Percentiles rank a stretch among this genome's conserved stretches.
phyloP scores from a whole-genome alignment of 2,113 vertebrate genomes.

The Siniperca knerii region DNA sequence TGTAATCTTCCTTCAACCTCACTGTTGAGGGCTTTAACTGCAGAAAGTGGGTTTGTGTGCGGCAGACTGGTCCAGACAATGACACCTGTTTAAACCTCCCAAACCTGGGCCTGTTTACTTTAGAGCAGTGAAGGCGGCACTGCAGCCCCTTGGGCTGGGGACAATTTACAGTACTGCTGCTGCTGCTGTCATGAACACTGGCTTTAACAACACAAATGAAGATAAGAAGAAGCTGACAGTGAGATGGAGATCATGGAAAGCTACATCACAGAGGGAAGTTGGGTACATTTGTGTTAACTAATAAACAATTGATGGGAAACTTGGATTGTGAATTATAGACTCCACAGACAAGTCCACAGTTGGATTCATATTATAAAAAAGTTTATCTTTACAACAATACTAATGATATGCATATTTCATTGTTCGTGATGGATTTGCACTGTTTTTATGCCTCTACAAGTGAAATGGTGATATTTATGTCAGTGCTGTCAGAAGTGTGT shows the following conservation, averaged over 20 bases:
- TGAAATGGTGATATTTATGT: too few relatives aligned
- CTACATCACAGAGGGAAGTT: background rate
- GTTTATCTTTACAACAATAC: too few relatives aligned
- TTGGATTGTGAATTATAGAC: too few relatives aligned
- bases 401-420: too few relatives aligned
- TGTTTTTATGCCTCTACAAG: too few relatives aligned
- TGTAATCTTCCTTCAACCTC: constrained; percentile 9
- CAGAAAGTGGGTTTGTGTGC: constrained; percentile 62
- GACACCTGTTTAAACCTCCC: constrained; percentile 85
- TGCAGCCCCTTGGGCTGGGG: background rate
- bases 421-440: too few relatives aligned
- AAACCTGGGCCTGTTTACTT: constrained; percentile 69
- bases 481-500: too few relatives aligned
- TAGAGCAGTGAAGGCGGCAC: constrained; percentile 56
- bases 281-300: too few relatives aligned
- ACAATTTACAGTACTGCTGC: constrained; percentile 19
- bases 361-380: too few relatives aligned
- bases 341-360: too few relatives aligned
- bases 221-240: constrained; percentile 34
- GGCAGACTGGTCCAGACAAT: constrained; percentile 38
- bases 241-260: background rate
- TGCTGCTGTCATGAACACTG: background rate
- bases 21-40: constrained; percentile 17
- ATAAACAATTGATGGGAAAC: too few relatives aligned
- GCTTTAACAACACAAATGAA: constrained; percentile 6